A percentile compares a stretch with the other conserved stretches of the same genome.
Conservation (phyloP, 2,797 vertebrate species). For the Scolopax rusticola region DNA sequence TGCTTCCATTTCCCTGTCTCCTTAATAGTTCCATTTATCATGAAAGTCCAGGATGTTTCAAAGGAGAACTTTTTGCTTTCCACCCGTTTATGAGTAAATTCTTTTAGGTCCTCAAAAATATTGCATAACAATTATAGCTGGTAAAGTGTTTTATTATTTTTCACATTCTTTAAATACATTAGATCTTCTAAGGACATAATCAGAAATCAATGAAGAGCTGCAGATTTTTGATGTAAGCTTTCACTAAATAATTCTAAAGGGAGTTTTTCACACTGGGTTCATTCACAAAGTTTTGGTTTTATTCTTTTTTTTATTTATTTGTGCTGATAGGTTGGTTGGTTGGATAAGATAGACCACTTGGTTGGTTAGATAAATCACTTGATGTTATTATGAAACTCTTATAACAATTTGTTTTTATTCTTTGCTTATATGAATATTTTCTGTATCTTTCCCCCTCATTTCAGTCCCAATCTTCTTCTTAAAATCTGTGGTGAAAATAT, state of each 20-base stretch:
- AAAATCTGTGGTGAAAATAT: background rate
- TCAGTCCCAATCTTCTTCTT: rapidly evolving
- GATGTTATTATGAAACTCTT: background rate
- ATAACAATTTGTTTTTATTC: background rate
- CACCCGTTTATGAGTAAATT: rapidly evolving
- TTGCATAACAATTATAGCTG: background rate
- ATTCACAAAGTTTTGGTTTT: background rate
- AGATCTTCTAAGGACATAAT: background rate
- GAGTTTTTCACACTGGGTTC: background rate
- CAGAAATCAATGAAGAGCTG: background rate
- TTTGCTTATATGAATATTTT: background rate
- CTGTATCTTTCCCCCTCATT: rapidly evolving
- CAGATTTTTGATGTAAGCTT: background rate
- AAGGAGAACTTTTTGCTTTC: background rate
- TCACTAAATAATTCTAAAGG: background rate
- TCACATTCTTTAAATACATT: background rate
- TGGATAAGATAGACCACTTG: too few relatives aligned
- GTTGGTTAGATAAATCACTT: background rate
- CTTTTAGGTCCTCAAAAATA: background rate
- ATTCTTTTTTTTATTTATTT: background rate
- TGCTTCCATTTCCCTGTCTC: background rate
- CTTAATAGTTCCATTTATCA: background rate
- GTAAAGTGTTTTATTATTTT: background rate
- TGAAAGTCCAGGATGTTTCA: background rate
- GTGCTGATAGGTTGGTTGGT: background rate